Percentiles rank a stretch among this genome's conserved stretches.
Conservation (phyloP, 2,888 invertebrate species). For the Phania funesta region DNA sequence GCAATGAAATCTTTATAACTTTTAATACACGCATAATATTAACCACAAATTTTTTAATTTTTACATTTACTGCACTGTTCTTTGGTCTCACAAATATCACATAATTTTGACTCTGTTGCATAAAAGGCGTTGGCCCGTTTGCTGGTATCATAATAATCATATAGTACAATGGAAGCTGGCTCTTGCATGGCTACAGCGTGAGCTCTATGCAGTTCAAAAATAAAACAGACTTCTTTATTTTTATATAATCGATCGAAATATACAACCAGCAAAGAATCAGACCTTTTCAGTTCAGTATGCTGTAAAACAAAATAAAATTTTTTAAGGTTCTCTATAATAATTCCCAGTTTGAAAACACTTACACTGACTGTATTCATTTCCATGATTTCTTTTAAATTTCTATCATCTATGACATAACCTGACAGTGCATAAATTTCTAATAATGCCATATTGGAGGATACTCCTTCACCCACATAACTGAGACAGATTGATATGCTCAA, state of each 20-base stretch:
- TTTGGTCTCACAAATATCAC: too few species aligned
- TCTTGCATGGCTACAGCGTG: conserved; percentile 93
- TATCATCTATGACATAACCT: conserved; percentile 93
- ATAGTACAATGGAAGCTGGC: too few species aligned
- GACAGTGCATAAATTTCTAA: conserved; percentile 94
- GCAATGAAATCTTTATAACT: too few species aligned
- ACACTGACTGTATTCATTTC: conserved; percentile 80
- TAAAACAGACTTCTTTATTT: conserved; percentile 86
- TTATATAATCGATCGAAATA: too few species aligned
- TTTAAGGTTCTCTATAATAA: background rate
- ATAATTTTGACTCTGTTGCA: conserved; percentile 74
- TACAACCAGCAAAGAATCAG: too few species aligned
- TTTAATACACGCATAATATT: too few species aligned
- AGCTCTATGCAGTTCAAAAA: conserved; percentile 90
- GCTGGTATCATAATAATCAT: conserved; percentile 91
- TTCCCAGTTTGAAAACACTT: conserved; percentile 52
- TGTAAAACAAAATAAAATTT: conserved; percentile 52
- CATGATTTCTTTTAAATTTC: conserved; percentile 82
- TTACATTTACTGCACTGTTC: too few species aligned
- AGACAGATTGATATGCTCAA: conserved; percentile 91
- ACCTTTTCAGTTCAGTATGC: conserved; percentile 86
- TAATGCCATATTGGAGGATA: conserved; percentile 91
- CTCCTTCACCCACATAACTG: conserved; percentile 82
- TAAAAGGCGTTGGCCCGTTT: conserved; percentile 76
- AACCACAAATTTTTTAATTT: too few species aligned